Evolutionary conservation across 2,888 invertebrate species (phyloP).

Genomic region (Cryptus armator): DNA sequence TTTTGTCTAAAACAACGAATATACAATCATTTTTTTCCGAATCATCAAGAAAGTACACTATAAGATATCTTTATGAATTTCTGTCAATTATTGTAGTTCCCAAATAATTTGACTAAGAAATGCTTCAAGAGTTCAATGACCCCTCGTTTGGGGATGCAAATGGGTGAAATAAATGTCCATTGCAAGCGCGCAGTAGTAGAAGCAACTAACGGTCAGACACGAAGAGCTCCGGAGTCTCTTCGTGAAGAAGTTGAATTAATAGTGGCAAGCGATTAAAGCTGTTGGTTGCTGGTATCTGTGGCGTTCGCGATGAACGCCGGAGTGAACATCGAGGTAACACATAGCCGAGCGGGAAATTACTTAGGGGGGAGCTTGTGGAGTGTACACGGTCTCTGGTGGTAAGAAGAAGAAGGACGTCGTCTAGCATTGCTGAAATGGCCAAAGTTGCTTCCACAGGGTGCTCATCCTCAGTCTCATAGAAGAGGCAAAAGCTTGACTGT

Average conservation of each 20-base stretch:
- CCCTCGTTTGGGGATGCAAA: too few relatives aligned
- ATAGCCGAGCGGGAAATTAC: conserved; percentile 37
- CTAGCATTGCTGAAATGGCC: conserved; percentile 44
- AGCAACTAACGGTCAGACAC: conserved; percentile 59
- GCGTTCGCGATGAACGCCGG: not conserved
- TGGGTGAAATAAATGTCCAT: not conserved
- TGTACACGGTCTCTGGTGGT: not conserved
- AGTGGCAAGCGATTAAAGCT: conserved; percentile 54
- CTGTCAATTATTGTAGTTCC: too few relatives aligned
- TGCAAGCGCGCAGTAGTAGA: not conserved
- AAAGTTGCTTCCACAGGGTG: conserved; percentile 36
- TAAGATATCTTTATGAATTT: too few relatives aligned
- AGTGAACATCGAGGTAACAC: not conserved
- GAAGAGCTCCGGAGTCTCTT: not conserved
- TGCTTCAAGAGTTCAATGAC: too few relatives aligned
- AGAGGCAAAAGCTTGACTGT: not conserved
- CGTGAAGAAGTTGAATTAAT: conserved; percentile 62
- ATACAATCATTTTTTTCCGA: not conserved
- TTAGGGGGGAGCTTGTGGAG: not conserved
- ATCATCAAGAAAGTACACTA: not conserved
- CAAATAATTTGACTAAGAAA: too few relatives aligned
- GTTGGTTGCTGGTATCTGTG: conserved; percentile 16
- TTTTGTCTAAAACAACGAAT: not conserved
- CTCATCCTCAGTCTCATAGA: not conserved
- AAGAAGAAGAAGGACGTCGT: conserved; percentile 36